A percentile compares a stretch with the other conserved stretches of the same genome.
These are phyloP conservation scores for Pandemis heparana DNA, from an alignment of 2,888 invertebrate genomes.

Conservation along the genomic window DNA sequence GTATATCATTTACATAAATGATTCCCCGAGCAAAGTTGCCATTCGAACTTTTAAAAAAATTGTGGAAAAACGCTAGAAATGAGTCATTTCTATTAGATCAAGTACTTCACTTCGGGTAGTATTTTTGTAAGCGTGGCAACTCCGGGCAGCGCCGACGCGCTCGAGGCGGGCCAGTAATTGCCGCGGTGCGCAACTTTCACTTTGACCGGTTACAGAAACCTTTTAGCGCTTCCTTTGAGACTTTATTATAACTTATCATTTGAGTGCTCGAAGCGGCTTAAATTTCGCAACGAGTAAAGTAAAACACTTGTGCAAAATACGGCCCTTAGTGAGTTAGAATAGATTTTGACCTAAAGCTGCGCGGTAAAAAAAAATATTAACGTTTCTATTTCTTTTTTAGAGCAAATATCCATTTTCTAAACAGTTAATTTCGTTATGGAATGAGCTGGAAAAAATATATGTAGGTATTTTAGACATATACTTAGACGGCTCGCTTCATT, in stretches of 20 bases:
- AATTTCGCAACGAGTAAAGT: slow-evolving; percentile 5
- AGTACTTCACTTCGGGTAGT: background rate
- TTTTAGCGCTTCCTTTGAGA: slow-evolving; percentile 37
- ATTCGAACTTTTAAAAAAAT: background rate
- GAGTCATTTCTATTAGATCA: background rate
- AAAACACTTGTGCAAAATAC: background rate
- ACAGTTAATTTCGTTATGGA: too few relatives aligned
- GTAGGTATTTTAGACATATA: too few relatives aligned
- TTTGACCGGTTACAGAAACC: slow-evolving; percentile 25
- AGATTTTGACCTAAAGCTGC: background rate
- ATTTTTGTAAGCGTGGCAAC: background rate
- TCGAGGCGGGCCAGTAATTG: slow-evolving; percentile 34
- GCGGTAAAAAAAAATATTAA: background rate
- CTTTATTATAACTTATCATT: slow-evolving; percentile 16
- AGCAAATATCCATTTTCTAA: too few relatives aligned
- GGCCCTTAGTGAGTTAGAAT: background rate
- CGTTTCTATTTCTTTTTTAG: too few relatives aligned
- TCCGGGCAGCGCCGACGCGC: slow-evolving; percentile 17
- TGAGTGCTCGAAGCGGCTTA: slow-evolving; percentile 7
- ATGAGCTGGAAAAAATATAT: too few relatives aligned
- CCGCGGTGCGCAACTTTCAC: slow-evolving; percentile 28
- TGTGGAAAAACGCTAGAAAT: background rate
- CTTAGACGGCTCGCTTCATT: too few relatives aligned
- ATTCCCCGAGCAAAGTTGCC: background rate
- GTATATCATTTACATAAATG: too few relatives aligned